These are phyloP conservation scores for Rhinogobius similis DNA, from an alignment of 2,113 vertebrate genomes.

Conservation along the genomic window DNA sequence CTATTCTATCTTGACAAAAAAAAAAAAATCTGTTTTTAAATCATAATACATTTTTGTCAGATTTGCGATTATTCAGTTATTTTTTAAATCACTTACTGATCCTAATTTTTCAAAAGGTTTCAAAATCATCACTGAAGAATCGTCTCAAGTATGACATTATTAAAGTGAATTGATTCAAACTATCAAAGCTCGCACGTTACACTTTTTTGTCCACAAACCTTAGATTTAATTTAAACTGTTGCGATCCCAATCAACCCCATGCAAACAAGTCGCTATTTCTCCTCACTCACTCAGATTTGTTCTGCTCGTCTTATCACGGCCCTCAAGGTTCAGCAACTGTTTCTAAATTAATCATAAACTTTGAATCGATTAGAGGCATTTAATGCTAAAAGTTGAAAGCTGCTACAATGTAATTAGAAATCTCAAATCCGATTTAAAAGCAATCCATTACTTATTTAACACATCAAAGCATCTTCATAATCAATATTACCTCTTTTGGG, in stretches of 20 bases:
- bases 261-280: slow-evolving; percentile 19
- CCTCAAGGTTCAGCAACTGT: slow-evolving; percentile 16
- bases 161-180: slow-evolving; percentile 63
- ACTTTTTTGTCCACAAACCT: slow-evolving; percentile 32
- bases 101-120: background rate
- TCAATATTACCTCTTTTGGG: slow-evolving; percentile 13
- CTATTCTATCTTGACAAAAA: too few relatives aligned
- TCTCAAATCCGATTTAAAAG: slow-evolving; percentile 5
- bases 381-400: slow-evolving; percentile 6
- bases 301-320: slow-evolving; percentile 21
- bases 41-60: too few relatives aligned
- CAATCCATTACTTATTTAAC: slow-evolving; percentile 10
- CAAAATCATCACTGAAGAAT: slow-evolving; percentile 23
- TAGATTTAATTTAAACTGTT: slow-evolving; percentile 46
- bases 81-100: too few relatives aligned
- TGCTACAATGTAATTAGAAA: slow-evolving; percentile 5
- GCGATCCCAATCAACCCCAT: slow-evolving; percentile 54
- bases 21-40: too few relatives aligned
- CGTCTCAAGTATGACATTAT: slow-evolving; percentile 45
- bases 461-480: slow-evolving; percentile 19
- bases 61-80: too few relatives aligned
- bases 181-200: slow-evolving; percentile 61
- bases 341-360: slow-evolving; percentile 28
- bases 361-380: slow-evolving; percentile 19
- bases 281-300: too few relatives aligned